Base-by-base conservation (phyloP, 2,113 vertebrate genomes). In the Xyrauchen texanus region DNA sequence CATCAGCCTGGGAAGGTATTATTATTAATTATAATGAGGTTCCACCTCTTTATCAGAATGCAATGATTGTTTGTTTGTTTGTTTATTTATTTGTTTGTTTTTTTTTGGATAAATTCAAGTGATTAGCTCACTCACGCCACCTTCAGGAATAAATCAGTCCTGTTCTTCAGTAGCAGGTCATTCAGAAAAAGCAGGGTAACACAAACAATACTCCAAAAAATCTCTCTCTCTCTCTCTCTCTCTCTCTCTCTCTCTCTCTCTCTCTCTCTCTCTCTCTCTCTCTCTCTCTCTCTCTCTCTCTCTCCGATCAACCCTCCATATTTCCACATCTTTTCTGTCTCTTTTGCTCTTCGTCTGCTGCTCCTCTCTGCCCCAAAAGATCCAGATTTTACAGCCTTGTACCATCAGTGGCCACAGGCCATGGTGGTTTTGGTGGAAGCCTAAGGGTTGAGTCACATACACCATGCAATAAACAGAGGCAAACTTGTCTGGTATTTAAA, bases 151-250 rank as follows among this genome's bases (percentile, higher is more conserved):
- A 77, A 79, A 78, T 80, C 84, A 73, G 63, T 73, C 82, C 83
- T 85, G 86, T 84, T 46, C 60, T 68, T 69, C 15, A 58, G 70
- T 55, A 45, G 58, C 55, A 71, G 67, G 52, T 51, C 55, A 62
- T 34, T 76, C 42, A 78, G 78, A 76, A 68, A 70, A 85, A 66
- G 80, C 86, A 83, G 80, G 85, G 86, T 81, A 84, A 77, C 78
- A 80, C 67, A 76, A 74, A 77, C n/a, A 69, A 66, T 76, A 52
- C 80, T 80, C 78, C 42, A n/a, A n/a, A n/a, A n/a, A n/a, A n/a
- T n/a, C n/a, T n/a, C 82, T 78, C 57, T 79, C 79, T 76, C 49
- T 68, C 73, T 82, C 44, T 66, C 77, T 71, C 42, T 80, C 58
- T 72, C 34, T 57, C 42, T 73, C 57, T 72, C 42, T 58, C 13